Base-by-base conservation (phyloP, 1,140 invertebrate species). In the Metopolophium dirhodum region DNA sequence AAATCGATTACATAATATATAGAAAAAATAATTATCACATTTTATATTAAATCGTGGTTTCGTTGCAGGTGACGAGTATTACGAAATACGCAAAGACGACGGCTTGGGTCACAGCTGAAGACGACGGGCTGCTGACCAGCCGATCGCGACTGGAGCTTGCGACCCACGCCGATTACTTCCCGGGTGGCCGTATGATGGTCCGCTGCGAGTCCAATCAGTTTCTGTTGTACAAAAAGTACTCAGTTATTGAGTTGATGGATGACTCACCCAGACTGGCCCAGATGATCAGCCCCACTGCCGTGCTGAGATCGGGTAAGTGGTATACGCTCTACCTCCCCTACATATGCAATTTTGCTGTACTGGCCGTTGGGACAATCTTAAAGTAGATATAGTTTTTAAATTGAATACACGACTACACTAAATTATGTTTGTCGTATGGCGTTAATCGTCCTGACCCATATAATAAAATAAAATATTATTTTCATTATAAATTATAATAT, bases 191-290 rank as follows among this genome's bases (percentile, higher is more conserved):
- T 92, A 94, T 96, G 93, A 94, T 95, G 87, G 94, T 96, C 45
- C 95, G 95, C 30, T 96, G 96, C 94, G 94, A 95, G 85, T 95
- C 95, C 20, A 95, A 95, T 49, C 95, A 96, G 94, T 96, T 95
- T 94, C 95, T 95, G 49, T 93, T 95, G 37, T 95, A 95, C 94
- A 94, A 94, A 89, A 94, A 94, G 93, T 94, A 94, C 49, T 94
- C 94, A 47, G 95, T 95, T 87, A 94, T 94, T 14, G 95, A 95
- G 93, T 94, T 96, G 35, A 94, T 95, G 57, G 95, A 96, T 93
- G 95, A 96, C 93, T 95, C 95, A 57, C 95, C 95, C 14, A 94
- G 95, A 91, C 94, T 95, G 18, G 95, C 95, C 22, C 95, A 95
- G 45, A 95, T 96, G 91, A 95, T 95, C 94, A 95, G 95, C 61